Evolutionary conservation across 2,888 invertebrate genomes (phyloP).

Genomic region (Habroteleia sp.): DNA sequence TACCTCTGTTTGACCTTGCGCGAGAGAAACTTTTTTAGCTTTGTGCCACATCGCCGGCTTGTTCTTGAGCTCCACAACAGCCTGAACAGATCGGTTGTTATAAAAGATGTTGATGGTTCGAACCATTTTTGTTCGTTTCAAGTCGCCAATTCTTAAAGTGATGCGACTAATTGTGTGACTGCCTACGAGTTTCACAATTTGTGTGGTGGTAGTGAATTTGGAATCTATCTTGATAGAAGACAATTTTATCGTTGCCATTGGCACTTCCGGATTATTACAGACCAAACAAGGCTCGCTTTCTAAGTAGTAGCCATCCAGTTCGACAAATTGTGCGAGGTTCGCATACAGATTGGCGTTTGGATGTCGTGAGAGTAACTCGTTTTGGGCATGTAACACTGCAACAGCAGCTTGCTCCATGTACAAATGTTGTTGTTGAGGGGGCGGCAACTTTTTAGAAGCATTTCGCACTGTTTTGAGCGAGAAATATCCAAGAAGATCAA

Average conservation of each 20-base stretch:
- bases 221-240: slow-evolving; percentile 97
- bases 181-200: slow-evolving; percentile 97
- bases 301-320: slow-evolving; percentile 96
- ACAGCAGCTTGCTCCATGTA: slow-evolving; percentile 92
- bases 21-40: slow-evolving; percentile 94
- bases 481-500: slow-evolving; percentile 97
- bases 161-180: slow-evolving; percentile 98
- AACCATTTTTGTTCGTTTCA: slow-evolving; percentile 98
- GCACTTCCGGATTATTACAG: slow-evolving; percentile 98
- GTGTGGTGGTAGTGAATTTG: slow-evolving; percentile 98
- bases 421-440: slow-evolving; percentile 80
- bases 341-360: slow-evolving; percentile 97
- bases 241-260: slow-evolving; percentile 94
- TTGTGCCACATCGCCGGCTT: slow-evolving; percentile 98
- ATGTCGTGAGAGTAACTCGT: slow-evolving; percentile 92
- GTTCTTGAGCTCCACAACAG: slow-evolving; percentile 98
- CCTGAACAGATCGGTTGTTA: slow-evolving; percentile 97
- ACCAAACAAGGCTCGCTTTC: slow-evolving; percentile 99
- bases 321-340: slow-evolving; percentile 95
- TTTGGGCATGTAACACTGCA: slow-evolving; percentile 92
- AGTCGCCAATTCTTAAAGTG: slow-evolving; percentile 94
- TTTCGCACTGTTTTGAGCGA: slow-evolving; percentile 91
- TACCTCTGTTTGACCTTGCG: slow-evolving; percentile 90
- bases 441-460: slow-evolving; percentile 83
- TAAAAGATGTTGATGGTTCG: slow-evolving; percentile 97